These are phyloP conservation scores for Triplophysa dalaica DNA, from an alignment of 2,113 vertebrate species.

Conservation along the genomic window DNA sequence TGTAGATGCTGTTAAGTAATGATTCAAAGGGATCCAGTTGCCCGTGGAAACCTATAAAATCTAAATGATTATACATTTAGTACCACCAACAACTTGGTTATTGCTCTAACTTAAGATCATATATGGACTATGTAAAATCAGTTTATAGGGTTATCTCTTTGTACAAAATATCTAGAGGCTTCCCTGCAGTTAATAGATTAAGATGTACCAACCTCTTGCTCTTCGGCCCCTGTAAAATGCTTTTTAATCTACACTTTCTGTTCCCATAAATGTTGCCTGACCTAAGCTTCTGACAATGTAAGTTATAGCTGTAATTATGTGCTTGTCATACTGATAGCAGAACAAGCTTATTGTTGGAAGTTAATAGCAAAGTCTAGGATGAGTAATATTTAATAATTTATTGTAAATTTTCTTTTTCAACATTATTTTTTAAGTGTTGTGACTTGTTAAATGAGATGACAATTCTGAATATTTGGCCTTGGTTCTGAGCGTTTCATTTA, in stretches of 20 bases:
- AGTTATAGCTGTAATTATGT: background rate
- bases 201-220: constrained; percentile 14
- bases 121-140: background rate
- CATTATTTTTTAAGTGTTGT: no score
- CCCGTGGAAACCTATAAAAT: background rate
- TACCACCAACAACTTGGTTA: background rate
- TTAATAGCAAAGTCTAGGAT: no score
- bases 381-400: background rate
- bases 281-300: background rate
- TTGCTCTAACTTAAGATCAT: background rate
- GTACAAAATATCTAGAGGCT: background rate
- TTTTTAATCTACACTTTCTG: constrained; percentile 10
- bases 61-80: background rate
- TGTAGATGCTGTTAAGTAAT: background rate
- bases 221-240: background rate
- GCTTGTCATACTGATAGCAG: background rate
- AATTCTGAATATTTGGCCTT: no score
- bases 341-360: background rate
- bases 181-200: constrained; percentile 9
- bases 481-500: no score
- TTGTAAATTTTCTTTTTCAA: background rate
- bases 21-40: background rate
- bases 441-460: no score
- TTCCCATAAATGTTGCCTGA: background rate
- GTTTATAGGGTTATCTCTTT: constrained; percentile 12